These are phyloP conservation scores for Corvus moneduloides DNA, from an alignment of 2,113 vertebrate species.

Conservation along the genomic window DNA sequence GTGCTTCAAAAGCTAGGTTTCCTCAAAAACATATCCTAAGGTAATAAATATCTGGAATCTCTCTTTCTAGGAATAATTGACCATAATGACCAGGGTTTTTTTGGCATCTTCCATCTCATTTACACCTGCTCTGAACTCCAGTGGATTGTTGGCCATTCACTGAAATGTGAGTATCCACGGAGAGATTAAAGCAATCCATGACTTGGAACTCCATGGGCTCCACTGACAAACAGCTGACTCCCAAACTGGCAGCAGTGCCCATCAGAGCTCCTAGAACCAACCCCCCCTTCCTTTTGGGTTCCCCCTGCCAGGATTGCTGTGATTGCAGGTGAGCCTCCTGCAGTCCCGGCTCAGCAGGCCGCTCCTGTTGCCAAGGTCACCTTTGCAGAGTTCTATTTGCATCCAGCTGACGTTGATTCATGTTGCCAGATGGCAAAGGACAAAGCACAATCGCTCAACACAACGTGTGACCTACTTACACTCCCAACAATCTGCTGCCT, in stretches of 20 bases:
- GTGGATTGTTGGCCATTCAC: not conserved
- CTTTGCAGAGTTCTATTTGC: constrained; percentile 71
- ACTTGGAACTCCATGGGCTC: not conserved
- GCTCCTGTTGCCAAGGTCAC: constrained; percentile 70
- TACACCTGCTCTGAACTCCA: not conserved
- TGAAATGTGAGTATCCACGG: not conserved
- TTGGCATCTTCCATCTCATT: not conserved
- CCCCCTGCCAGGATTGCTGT: not conserved
- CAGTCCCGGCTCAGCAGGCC: constrained; percentile 13
- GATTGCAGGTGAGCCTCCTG: constrained; percentile 42
- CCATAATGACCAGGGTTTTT: not conserved
- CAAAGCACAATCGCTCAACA: constrained; percentile 57
- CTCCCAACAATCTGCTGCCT: constrained; percentile 72
- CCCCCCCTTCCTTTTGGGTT: not conserved
- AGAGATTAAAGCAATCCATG: not conserved
- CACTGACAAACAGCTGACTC: not conserved
- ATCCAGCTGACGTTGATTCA: constrained; percentile 78
- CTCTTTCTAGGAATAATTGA: not conserved
- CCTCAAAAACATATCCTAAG: not conserved
- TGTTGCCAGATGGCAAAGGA: constrained; percentile 87
- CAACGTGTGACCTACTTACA: constrained; percentile 80
- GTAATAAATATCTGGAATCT: not conserved
- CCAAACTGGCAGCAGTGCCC: not conserved
- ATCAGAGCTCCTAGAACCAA: not conserved
- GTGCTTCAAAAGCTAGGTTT: not conserved